phyloP scores from a whole-genome alignment of 2,888 invertebrate species.

The Hanleya hanleyi region DNA sequence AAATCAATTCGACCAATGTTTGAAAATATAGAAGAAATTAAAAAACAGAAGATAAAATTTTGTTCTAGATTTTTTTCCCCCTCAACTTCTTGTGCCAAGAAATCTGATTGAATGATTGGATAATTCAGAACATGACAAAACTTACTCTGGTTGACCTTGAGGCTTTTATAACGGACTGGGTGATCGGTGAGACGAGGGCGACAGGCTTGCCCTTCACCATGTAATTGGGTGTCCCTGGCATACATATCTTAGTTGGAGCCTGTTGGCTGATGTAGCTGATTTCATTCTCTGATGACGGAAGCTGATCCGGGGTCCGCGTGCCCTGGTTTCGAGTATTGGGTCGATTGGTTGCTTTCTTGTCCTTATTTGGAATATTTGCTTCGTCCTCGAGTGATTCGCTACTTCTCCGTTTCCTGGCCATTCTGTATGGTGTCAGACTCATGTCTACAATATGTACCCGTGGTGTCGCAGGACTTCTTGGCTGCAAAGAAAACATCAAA shows the following conservation, averaged over 20 bases:
- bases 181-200: background rate
- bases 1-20: too few species aligned
- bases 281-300: conserved; percentile 47
- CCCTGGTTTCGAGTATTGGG: background rate
- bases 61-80: too few species aligned
- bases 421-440: background rate
- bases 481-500: background rate
- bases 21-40: too few species aligned
- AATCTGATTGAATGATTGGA: too few species aligned
- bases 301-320: conserved; percentile 24
- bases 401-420: background rate
- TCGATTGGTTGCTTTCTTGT: background rate
- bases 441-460: conserved; percentile 4
- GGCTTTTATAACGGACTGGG: background rate
- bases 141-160: background rate
- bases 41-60: too few species aligned
- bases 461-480: background rate
- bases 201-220: background rate
- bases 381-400: background rate
- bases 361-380: background rate
- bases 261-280: conserved; percentile 36
- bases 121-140: too few species aligned
- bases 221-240: background rate
- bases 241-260: background rate
- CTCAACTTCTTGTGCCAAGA: too few species aligned